Base-by-base conservation (phyloP, 2,888 invertebrate genomes). In the Rhagophthalmus giganteus region DNA sequence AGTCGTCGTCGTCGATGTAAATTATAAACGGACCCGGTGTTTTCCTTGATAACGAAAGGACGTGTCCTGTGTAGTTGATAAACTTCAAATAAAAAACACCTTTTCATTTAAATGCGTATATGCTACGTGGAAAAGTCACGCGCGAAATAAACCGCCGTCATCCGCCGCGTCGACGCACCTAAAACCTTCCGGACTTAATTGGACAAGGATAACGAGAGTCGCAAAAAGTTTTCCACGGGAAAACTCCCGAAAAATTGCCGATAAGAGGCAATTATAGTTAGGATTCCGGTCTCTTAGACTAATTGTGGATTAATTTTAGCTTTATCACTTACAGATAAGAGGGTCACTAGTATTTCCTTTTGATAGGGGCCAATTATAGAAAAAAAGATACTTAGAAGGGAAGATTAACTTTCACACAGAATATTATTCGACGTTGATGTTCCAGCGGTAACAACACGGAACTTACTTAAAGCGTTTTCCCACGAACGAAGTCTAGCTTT, bases 401-500 rank as follows among this genome's bases (percentile, higher is more conserved):
- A 51, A 44, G 20, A 34, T 20, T 20, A 20, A 20, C 20, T 20
- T n/a, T n/a, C n/a, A 20, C 7, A 20, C 20, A 3, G 3, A 20
- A 20, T 20, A 3, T 5, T 20, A 20, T 20, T 20, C 4, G 20
- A 20, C 7, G 7, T 20, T 20, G 7, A 7, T 20, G 20, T 20
- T n/a, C n/a, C n/a, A n/a, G n/a, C n/a, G n/a, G n/a, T n/a, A n/a
- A n/a, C n/a, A n/a, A n/a, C n/a, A n/a, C n/a, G 20, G 20, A 20
- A 20, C 20, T 20, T 20, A 20, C 20, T 32, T 28, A 38, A 31
- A 30, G 15, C 26, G 54, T 61, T 60, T 70, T 72, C 71, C 71
- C 72, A 72, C 71, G 71, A 64, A 58, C 55, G 30, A 59, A 57
- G n/a, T 64, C 63, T 67, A 32, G 38, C 35, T 64, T 65, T 67